Conservation (phyloP, 2,888 invertebrate genomes). For the Capitulum mitella region DNA sequence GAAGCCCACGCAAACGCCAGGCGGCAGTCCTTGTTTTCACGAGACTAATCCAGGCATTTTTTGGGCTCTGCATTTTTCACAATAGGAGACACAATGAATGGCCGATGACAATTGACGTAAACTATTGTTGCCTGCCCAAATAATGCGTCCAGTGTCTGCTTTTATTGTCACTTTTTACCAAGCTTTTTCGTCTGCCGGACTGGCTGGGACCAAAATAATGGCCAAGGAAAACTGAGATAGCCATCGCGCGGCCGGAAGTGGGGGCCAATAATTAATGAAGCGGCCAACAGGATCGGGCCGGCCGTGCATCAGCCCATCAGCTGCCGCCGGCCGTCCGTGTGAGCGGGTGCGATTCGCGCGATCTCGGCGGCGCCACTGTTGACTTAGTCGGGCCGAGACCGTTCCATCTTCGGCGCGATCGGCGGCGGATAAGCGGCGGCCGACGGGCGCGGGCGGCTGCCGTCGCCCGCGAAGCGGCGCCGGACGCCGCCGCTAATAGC, state of each 20-base stretch:
- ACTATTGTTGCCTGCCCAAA: neutral
- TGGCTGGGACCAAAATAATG: constrained; percentile 20
- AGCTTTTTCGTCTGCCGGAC: neutral
- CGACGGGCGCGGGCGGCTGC: neutral
- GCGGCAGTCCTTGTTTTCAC: too few species aligned
- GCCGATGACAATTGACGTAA: neutral
- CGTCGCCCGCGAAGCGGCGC: neutral
- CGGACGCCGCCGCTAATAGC: neutral
- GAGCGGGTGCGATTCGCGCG: neutral
- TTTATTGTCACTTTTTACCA: neutral
- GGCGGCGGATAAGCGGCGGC: neutral
- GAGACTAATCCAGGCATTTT: too few species aligned
- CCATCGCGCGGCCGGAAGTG: neutral
- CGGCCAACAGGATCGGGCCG: neutral
- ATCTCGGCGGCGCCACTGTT: neutral
- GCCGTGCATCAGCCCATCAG: neutral
- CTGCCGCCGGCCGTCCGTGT: neutral
- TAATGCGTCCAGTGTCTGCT: constrained; percentile 12
- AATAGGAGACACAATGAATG: neutral
- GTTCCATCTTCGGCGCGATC: neutral
- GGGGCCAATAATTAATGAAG: constrained; percentile 4
- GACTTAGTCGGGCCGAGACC: neutral
- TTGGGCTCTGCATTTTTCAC: too few species aligned
- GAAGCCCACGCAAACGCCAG: too few species aligned
- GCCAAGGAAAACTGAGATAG: constrained; percentile 14